Percentiles rank a stretch among this genome's conserved stretches.
Conservation (phyloP, 2,888 invertebrate species). For the Aquatica leii region DNA sequence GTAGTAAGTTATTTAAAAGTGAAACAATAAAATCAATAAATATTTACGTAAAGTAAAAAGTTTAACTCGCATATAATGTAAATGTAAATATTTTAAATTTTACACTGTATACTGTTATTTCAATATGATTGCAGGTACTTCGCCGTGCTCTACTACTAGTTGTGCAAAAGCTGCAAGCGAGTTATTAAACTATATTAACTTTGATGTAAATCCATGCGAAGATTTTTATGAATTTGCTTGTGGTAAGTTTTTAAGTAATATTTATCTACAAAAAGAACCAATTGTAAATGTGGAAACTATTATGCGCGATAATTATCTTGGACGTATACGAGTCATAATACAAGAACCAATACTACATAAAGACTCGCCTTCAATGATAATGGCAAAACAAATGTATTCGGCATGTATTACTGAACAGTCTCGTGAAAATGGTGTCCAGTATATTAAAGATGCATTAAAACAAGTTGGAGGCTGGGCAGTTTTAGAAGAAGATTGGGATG, state of each 20-base stretch:
- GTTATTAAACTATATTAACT: slow-evolving; percentile 38
- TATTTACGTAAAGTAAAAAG: no score
- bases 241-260: slow-evolving; percentile 38
- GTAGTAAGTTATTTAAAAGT: no score
- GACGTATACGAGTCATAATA: slow-evolving; percentile 41
- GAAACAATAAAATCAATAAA: no score
- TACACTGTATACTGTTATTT: no score
- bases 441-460: slow-evolving; percentile 55
- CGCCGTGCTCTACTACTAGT: slow-evolving; percentile 35
- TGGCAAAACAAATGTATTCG: slow-evolving; percentile 45
- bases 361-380: slow-evolving; percentile 38
- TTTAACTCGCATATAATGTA: no score
- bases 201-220: slow-evolving; percentile 38
- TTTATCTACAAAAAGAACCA: slow-evolving; percentile 29
- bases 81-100: no score
- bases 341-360: slow-evolving; percentile 33
- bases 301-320: slow-evolving; percentile 31
- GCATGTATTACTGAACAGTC: slow-evolving; percentile 55
- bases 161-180: slow-evolving; percentile 43
- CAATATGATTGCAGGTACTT: slow-evolving; percentile 34
- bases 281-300: slow-evolving; percentile 29
- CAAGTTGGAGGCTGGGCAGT: slow-evolving; percentile 69
- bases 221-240: slow-evolving; percentile 46
- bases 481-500: slow-evolving; percentile 60
- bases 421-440: slow-evolving; percentile 50